Conservation (phyloP, 2,113 vertebrate genomes). For the Rhinolophus ferrumequinum region DNA sequence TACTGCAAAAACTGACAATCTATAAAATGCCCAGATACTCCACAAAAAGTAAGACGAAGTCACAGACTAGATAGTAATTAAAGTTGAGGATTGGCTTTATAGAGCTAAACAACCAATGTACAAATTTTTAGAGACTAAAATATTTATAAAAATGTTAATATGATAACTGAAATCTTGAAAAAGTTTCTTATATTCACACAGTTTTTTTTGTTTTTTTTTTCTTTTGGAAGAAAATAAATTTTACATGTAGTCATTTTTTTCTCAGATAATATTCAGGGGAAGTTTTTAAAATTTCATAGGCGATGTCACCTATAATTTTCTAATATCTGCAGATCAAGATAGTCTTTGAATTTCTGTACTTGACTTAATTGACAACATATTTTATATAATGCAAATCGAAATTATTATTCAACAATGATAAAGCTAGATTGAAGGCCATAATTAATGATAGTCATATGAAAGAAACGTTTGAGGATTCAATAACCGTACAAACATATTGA, state of each 20-base stretch:
- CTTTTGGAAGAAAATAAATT: neutral
- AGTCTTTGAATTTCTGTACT: constrained; percentile 3
- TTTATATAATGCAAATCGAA: neutral
- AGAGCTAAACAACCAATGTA: neutral
- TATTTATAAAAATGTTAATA: neutral
- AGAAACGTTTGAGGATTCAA: neutral
- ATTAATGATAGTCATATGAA: neutral
- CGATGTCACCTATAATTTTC: neutral
- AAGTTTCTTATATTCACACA: neutral
- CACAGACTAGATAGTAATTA: neutral
- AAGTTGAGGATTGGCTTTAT: neutral
- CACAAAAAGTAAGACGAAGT: neutral
- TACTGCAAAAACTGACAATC: neutral
- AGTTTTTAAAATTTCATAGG: neutral
- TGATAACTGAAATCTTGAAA: neutral
- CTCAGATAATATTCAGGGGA: neutral
- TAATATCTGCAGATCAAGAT: neutral
- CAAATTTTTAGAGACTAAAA: neutral
- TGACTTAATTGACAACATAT: neutral
- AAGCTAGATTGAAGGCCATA: neutral
- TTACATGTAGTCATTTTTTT: neutral
- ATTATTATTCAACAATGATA: neutral
- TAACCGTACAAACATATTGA: neutral
- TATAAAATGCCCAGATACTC: neutral
- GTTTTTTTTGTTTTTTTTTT: neutral